Percentiles rank a stretch among this genome's conserved stretches.
phyloP scores from a whole-genome alignment of 1,140 invertebrate species.

The Penaeus chinensis region DNA sequence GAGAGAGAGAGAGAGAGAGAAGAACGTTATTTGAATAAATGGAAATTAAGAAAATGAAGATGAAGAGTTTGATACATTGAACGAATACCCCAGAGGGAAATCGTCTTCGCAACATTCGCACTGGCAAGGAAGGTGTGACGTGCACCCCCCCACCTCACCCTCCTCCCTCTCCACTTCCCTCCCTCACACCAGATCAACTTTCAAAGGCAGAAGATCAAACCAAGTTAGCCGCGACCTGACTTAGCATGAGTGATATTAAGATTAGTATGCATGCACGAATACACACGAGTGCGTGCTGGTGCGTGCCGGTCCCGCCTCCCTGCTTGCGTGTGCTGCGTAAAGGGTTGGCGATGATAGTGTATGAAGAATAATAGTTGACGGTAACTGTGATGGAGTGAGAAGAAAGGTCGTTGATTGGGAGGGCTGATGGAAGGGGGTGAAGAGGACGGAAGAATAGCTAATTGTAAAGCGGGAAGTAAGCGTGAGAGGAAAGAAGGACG shows the following conservation, averaged over 20 bases:
- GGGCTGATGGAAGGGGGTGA: background rate
- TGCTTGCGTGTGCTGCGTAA: constrained; percentile 27
- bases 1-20: too few species aligned
- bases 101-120: too few species aligned
- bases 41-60: too few species aligned
- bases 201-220: constrained; percentile 26
- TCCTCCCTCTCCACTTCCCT: too few species aligned
- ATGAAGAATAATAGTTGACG: constrained; percentile 8
- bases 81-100: too few species aligned
- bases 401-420: background rate
- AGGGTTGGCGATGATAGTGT: constrained; percentile 18
- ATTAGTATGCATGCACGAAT: constrained; percentile 28
- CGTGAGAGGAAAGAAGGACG: background rate
- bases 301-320: background rate
- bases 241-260: constrained; percentile 16
- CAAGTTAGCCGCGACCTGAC: constrained; percentile 20
- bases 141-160: too few species aligned
- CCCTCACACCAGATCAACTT: background rate
- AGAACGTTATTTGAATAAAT: too few species aligned
- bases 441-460: background rate
- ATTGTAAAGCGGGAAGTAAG: background rate
- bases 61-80: too few species aligned
- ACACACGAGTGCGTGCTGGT: background rate
- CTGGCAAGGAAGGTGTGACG: too few species aligned
- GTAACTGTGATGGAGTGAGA: constrained; percentile 15